Evolutionary conservation across 64 coral and sea anemone genomes (phyloP), one percentile per base, ranked within the genome.

Genomic region (Orbicella faveolata): DNA sequence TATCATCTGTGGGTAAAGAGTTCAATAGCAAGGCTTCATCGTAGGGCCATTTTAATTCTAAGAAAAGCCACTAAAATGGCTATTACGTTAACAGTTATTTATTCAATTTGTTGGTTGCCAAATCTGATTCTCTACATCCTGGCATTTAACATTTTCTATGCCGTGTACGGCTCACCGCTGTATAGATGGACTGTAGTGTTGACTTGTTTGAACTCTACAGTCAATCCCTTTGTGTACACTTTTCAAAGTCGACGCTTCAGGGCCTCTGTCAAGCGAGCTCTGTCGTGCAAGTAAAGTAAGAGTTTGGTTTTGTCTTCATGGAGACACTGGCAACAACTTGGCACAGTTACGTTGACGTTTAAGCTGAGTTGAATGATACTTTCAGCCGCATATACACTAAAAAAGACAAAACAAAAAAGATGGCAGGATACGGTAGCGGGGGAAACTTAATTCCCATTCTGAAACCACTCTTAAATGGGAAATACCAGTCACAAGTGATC

Each of bases 141-240:
- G 73, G 87, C 89, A 25, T 94, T 89, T 8, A 89, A 89, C 57
- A 14, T 67, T 48, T 89, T 87, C 1, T 54, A 94, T 13, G 36
- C n/a, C 1, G 36, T 89, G 25, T 89, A 79, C 18, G 92, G 88
- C 3, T 97, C 95, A 15, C 78, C 85, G 7, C 14, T 69, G 13
- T 97, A 97, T 12, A 91, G 80, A 61, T 65, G 87, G 33, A 88
- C 92, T 14, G 88, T 97, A 12, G 83, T 92, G 0, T 16, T 97
- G 16, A 87, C 85, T 11, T 94, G 77, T 52, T 77, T 97, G 11
- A 93, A 93, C 54, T 93, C 90, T 15, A 88, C 88, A 35, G 26
- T 91, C 12, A 97, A 97, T 72, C 95, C 95, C 4, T 97, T 97
- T 41, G 92, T 97, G 23, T 97, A 97, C 23, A 89, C 83, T 33